Evolutionary conservation across 2,113 vertebrate genomes (phyloP), one percentile per base, ranked within the genome.

Genomic region (Brienomyrus brachyistius): DNA sequence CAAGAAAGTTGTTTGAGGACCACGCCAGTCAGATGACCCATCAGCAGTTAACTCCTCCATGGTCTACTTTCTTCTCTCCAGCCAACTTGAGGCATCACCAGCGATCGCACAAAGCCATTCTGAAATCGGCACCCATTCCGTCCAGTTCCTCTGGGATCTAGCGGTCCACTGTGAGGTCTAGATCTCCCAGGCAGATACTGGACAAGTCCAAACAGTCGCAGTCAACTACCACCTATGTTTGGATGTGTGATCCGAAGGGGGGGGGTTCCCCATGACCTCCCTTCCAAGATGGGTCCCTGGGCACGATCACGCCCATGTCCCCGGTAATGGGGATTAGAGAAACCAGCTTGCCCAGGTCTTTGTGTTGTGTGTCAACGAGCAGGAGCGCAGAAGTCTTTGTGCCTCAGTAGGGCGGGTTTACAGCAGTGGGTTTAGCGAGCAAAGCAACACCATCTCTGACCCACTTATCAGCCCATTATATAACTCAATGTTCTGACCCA

Each of bases 81-180:
- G 48, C 59, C 45, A 70, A 54, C 27, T 27, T 74, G 83, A 47
- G 1, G 91, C 94, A 95, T 94, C 94, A 93, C 27, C 59, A 66
- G 62, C 89, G 82, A 90, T 88, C 89, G 77, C 54, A 62, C 80
- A 94, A 95, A 94, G 93, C 94, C 66, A 92, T 93, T 94, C 94
- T 92, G 94, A 95, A 95, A 95, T 94, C 94, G 4, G 13, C 19
- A 52, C 89, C 91, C 89, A 89, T 87, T 91, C 90, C 92, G 90
- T 92, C 93, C 89, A 92, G 92, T 91, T 35, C 54, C 91, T 92
- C 88, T 90, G 88, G 88, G 88, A 92, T 59, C 87, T 89, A 93
- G 91, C 91, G 91, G 77, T 90, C 70, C 87, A 54, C 83, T 15
- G 85, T 87, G 92, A 92, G 90, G 90, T 91, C 89, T 86, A 90